Evolutionary conservation across 2,113 vertebrate species (phyloP).

Genomic region (Nothocercus julius): DNA sequence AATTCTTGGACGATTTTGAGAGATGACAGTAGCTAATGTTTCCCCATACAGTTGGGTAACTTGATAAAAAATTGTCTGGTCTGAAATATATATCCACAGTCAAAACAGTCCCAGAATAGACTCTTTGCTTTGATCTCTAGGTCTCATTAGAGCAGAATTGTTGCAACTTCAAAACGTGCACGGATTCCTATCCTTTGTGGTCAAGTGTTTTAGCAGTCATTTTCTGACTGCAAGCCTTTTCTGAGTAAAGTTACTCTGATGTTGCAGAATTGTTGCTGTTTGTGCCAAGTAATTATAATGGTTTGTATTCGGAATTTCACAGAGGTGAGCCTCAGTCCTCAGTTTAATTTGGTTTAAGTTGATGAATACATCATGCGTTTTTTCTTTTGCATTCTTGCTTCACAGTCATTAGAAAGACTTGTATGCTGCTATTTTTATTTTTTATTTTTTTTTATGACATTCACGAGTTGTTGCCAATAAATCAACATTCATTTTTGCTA

Average conservation of each 20-base stretch:
- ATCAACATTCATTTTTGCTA: not conserved
- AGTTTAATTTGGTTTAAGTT: not conserved
- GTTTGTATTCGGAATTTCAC: not conserved
- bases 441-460: not conserved
- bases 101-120: not conserved
- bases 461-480: not conserved
- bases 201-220: not conserved
- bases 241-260: not conserved
- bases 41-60: not conserved
- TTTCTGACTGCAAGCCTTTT: not conserved
- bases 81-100: not conserved
- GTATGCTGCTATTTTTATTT: not conserved
- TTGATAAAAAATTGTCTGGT: not conserved
- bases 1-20: not conserved
- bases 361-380: not conserved
- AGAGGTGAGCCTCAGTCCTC: not conserved
- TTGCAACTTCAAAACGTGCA: not conserved
- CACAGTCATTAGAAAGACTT: not conserved
- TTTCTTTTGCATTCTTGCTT: not conserved
- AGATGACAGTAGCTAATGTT: not conserved
- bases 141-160: not conserved
- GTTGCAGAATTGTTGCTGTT: not conserved
- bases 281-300: not conserved
- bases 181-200: not conserved
- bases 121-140: not conserved